Base-by-base conservation (phyloP, 1,140 invertebrate species). In the Wiebesia pumilae region DNA sequence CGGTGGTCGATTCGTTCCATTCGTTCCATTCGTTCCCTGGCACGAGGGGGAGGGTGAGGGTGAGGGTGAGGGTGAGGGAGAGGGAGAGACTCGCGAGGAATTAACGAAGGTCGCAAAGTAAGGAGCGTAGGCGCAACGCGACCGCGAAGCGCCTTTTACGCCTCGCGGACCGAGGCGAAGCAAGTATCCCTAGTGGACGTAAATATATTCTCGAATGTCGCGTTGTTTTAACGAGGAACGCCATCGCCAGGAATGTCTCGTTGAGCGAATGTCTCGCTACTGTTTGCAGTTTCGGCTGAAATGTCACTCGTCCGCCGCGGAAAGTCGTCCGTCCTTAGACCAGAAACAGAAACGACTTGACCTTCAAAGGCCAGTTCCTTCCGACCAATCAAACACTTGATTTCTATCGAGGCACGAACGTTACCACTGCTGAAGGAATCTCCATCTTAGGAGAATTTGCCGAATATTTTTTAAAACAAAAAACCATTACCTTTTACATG, bases 101-200 rank as follows among this genome's bases (percentile, higher is more conserved):
- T 89, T 88, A 90, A 88, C 88, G 85, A 89, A 90, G 88, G 88
- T 89, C 88, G 86, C 87, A 88, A 88, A 89, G 88, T 89, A 90
- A 89, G 86, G 89, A 83, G 88, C 85, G 87, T 90, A 87, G 89
- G 89, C 58, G 75, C 43, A 73, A 69, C 79, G 79, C 84, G 82
- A 30, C 30, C 9, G n/a, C n/a, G 27, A 27, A 81, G 54, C 35
- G 83, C 47, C 38, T 79, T 87, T 85, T 83, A 86, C 77, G 82
- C 82, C 81, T 78, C 33, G 77, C 12, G 62, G 47, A 69, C 62
- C 43, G 47, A n/a, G 65, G 67, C 14, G 84, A 67, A 73, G 79
- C n/a, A n/a, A n/a, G 43, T 19, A 78, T n/a, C 27, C 21, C 3
- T 24, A 62, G 21, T 62, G 27, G 10, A 65, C 24, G 54, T 58